Evolutionary conservation across 2,888 invertebrate species (phyloP).

Genomic region (Chelonus formosanus): DNA sequence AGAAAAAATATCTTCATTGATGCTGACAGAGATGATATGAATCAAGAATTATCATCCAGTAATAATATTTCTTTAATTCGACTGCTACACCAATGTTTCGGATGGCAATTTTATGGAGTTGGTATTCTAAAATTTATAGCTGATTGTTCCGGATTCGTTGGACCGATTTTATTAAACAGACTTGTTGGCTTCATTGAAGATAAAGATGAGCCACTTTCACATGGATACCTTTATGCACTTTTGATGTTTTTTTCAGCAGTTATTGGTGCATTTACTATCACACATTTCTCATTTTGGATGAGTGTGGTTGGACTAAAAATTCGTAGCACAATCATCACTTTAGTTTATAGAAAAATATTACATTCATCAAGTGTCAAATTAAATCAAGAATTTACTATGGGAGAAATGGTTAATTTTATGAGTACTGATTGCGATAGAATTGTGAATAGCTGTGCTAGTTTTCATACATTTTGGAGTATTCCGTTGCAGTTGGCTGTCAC

Average conservation of each 20-base stretch:
- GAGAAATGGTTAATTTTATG: constrained; percentile 96
- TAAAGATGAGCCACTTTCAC: constrained; percentile 71
- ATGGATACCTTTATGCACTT: constrained; percentile 74
- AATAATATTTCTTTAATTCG: constrained; percentile 70
- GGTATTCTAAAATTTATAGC: constrained; percentile 84
- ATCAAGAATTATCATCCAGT: constrained; percentile 45
- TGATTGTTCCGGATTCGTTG: constrained; percentile 86
- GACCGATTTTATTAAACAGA: constrained; percentile 86
- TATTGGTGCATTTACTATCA: constrained; percentile 82
- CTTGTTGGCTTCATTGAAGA: constrained; percentile 83
- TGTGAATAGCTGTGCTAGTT: constrained; percentile 94
- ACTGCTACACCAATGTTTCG: constrained; percentile 80
- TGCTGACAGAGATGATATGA: constrained; percentile 32
- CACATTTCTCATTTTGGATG: constrained; percentile 92
- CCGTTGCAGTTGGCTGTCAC: constrained; percentile 87
- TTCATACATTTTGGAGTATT: constrained; percentile 97
- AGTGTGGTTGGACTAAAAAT: constrained; percentile 86
- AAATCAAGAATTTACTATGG: constrained; percentile 69
- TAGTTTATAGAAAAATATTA: constrained; percentile 79
- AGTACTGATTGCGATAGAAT: constrained; percentile 96
- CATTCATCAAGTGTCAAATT: constrained; percentile 56
- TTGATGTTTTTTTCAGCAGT: constrained; percentile 74
- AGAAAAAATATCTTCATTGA: constrained; percentile 27
- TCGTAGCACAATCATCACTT: constrained; percentile 83
- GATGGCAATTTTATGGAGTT: constrained; percentile 83